phyloP scores from a whole-genome alignment of 2,888 invertebrate species.

The Prenolepis imparis region DNA sequence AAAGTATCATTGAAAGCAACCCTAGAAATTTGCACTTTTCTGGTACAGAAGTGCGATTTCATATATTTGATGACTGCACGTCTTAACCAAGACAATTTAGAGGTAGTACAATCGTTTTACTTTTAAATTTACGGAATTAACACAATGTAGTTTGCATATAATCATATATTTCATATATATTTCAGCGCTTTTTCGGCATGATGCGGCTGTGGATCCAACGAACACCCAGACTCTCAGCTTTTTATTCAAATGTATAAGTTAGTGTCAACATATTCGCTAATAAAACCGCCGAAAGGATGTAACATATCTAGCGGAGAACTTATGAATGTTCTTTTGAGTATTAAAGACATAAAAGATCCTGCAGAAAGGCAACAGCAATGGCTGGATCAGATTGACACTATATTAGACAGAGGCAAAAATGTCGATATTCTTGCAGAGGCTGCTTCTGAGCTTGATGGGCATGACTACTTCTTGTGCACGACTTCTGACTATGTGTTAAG shows the following conservation, averaged over 20 bases:
- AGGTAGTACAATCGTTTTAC: not conserved
- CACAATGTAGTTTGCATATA: not conserved
- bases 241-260: constrained; percentile 1
- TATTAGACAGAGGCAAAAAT: not conserved
- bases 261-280: not conserved
- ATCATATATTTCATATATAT: not conserved
- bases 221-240: not conserved
- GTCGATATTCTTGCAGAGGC: not conserved
- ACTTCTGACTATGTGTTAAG: no score
- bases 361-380: not conserved
- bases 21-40: no score
- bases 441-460: no score
- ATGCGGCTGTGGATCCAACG: not conserved
- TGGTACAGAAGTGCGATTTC: no score
- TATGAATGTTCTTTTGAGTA: not conserved
- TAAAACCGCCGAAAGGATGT: not conserved
- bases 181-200: constrained; percentile 5
- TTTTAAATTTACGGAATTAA: not conserved
- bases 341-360: not conserved
- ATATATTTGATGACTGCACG: no score
- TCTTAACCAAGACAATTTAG: constrained; percentile 4
- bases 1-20: not conserved
- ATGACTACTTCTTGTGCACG: no score
- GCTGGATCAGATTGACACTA: not conserved
- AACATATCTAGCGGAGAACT: not conserved